Percentiles rank a stretch among this genome's conserved stretches.
Evolutionary conservation across 1,140 invertebrate genomes (phyloP).

Genomic region (Reticulitermes speratus): DNA sequence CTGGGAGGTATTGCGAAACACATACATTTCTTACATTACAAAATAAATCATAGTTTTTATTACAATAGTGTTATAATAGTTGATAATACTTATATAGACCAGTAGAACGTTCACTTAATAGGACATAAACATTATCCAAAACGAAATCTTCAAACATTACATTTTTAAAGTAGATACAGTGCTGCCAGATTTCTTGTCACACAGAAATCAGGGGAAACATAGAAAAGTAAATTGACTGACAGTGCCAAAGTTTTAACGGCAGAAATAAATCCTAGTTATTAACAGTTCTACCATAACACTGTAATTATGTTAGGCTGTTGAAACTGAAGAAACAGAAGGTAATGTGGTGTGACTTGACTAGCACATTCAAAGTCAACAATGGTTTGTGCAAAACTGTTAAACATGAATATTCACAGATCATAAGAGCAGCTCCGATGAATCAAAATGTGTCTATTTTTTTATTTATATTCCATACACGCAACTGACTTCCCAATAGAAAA

Average conservation of each 20-base stretch:
- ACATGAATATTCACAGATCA: too few species aligned
- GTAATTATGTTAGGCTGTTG: not conserved
- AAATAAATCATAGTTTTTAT: slow-evolving; percentile 11
- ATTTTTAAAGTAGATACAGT: not conserved
- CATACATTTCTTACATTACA: not conserved
- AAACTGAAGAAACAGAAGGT: not conserved
- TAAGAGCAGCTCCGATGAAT: too few species aligned
- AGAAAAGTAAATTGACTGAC: too few species aligned
- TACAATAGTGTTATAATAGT: not conserved
- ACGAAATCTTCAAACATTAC: not conserved
- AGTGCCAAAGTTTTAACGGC: not conserved
- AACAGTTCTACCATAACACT: not conserved
- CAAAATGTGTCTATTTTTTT: too few species aligned
- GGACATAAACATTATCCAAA: not conserved
- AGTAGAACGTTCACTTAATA: not conserved
- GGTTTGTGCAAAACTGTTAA: too few species aligned
- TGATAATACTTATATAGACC: not conserved
- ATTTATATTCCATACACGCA: too few species aligned
- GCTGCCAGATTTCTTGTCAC: not conserved
- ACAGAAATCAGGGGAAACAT: not conserved
- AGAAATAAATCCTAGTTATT: not conserved
- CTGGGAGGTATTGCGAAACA: too few species aligned
- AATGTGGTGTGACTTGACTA: too few species aligned
- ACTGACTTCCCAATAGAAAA: too few species aligned
- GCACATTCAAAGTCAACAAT: too few species aligned